A percentile compares a stretch with the other conserved stretches of the same genome.
Conservation (phyloP, 92 coral and sea anemone genomes). For the Paramuricea clavata region DNA sequence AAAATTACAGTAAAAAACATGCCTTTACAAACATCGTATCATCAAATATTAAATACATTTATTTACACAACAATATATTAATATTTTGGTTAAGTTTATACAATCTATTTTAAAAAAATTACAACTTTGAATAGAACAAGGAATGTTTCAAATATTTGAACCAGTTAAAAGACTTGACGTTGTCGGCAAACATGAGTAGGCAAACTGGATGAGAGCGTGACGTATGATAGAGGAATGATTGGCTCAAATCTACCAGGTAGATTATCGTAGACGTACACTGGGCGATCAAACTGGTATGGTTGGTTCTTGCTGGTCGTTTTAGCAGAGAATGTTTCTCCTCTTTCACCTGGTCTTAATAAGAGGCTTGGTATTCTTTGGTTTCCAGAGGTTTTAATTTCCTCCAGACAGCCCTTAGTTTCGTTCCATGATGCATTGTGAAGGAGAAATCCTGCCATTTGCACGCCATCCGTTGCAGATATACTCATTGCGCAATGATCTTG, state of each 20-base stretch:
- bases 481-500: slow-evolving; percentile 32
- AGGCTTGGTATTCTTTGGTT: slow-evolving; percentile 15
- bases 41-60: background rate
- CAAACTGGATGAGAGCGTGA: slow-evolving; percentile 19
- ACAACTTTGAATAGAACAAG: background rate
- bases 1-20: background rate
- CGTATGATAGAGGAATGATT: background rate
- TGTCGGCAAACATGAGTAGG: slow-evolving; percentile 34
- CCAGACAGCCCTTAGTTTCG: slow-evolving; percentile 55
- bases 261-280: slow-evolving; percentile 22
- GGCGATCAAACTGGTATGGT: background rate
- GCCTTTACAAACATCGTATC: background rate
- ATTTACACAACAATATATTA: background rate
- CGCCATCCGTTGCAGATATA: slow-evolving; percentile 76
- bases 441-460: slow-evolving; percentile 77
- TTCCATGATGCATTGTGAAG: slow-evolving; percentile 90
- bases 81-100: background rate
- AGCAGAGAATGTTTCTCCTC: background rate
- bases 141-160: background rate
- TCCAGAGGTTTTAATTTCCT: slow-evolving; percentile 42
- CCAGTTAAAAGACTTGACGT: slow-evolving; percentile 30
- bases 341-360: slow-evolving; percentile 1
- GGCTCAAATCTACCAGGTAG: background rate
- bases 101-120: background rate
- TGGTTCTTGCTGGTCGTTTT: background rate